Base-by-base conservation (phyloP, 2,113 vertebrate species). In the Pseudopodoces humilis region DNA sequence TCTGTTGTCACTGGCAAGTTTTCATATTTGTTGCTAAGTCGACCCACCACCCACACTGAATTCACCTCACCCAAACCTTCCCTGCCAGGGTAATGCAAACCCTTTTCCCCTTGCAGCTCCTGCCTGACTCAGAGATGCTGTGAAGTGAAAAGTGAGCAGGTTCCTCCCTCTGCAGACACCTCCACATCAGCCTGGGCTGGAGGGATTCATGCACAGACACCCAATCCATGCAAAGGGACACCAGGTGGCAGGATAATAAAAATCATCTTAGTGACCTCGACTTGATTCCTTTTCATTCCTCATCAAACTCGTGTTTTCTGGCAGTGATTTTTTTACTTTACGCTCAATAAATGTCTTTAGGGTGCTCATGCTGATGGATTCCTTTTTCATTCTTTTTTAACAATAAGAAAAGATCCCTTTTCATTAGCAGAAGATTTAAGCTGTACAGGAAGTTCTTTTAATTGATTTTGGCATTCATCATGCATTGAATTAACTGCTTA, bases 161-260 rank as follows among this genome's bases (percentile, higher is more conserved):
- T 49, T 25, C 33, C 46, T 69, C 10, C 23, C 50, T 37, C 49
- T 50, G 67, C 91, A 65, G 43, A 50, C 37, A 30, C 10, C 25
- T 62, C 41, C 70, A 55, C 37, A 41, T 3, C 44, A 19, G 28
- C 43, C 44, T 13, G 33, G 37, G 7, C 30, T 46, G 77, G 37
- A 33, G 33, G 20, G 64, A 18, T 43, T 22, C 23, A 2, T 22
- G 33, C 47, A 15, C 15, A 56, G 1, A 64, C 5, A 25, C 8
- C n/a, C 35, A 17, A 2, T 0, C 41, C 27, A 6, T 23, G 33
- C 37, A 39, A 11, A 41, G 27, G 2, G 30, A 16, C 2, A 5
- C 6, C 75, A n/a, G 56, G 21, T 2, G 33, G 27, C 30, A 78
- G 43, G 56, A 52, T 13, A 27, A 60, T 33, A n/a, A 53, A 84